These are phyloP conservation scores for Cyclophora punctaria DNA, from an alignment of 2,888 invertebrate genomes.

Conservation along the genomic window DNA sequence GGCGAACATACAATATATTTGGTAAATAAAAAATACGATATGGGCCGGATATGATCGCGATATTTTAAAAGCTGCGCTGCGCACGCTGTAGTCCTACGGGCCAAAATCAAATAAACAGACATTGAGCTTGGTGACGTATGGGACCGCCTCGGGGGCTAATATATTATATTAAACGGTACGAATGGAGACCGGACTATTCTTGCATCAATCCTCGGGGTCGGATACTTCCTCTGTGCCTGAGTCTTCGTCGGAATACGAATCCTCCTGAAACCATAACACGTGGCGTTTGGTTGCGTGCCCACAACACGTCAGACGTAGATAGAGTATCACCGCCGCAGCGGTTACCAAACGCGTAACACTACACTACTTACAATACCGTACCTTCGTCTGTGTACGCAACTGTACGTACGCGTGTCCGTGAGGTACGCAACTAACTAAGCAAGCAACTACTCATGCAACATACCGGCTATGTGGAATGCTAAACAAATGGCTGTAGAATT, in stretches of 20 bases:
- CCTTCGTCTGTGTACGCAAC: slow-evolving; percentile 49
- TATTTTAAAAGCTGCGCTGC: slow-evolving; percentile 21
- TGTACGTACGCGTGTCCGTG: slow-evolving; percentile 11
- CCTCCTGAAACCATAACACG: slow-evolving; percentile 70
- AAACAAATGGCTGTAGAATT: slow-evolving; percentile 69
- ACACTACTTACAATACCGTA: slow-evolving; percentile 36
- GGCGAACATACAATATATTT: slow-evolving; percentile 27
- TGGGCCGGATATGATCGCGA: slow-evolving; percentile 43
- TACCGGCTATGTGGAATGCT: slow-evolving; percentile 21
- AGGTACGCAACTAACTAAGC: slow-evolving; percentile 28
- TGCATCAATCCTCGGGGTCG: slow-evolving; percentile 63
- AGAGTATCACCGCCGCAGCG: slow-evolving; percentile 29
- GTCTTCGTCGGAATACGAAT: slow-evolving; percentile 68
- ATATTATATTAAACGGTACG: slow-evolving; percentile 32
- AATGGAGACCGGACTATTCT: slow-evolving; percentile 28
- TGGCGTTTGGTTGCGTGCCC: slow-evolving; percentile 51
- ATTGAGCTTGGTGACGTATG: slow-evolving; percentile 20
- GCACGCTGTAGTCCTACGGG: slow-evolving; percentile 20
- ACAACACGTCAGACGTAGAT: slow-evolving; percentile 51
- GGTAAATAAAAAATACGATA: slow-evolving; percentile 39
- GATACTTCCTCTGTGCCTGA: slow-evolving; percentile 69
- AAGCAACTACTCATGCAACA: slow-evolving; percentile 59
- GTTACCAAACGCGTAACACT: neutral
- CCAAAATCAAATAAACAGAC: slow-evolving; percentile 10
- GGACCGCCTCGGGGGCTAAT: slow-evolving; percentile 28